phyloP scores from a whole-genome alignment of 1,140 invertebrate genomes.

The Scaptodrosophila lebanonensis region DNA sequence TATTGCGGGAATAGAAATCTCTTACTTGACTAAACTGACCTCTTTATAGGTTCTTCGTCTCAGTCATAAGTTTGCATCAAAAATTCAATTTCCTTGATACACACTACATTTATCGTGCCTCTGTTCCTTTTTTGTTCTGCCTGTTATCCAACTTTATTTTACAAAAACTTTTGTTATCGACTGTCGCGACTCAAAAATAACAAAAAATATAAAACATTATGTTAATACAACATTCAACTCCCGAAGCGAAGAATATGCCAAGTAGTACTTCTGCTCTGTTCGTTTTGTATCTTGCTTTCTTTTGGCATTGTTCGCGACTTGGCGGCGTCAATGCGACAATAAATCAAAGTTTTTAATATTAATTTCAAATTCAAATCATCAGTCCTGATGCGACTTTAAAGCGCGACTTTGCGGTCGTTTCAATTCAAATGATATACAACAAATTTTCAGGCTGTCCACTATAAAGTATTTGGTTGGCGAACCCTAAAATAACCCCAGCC shows the following conservation, averaged over 20 bases:
- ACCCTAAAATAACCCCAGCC: constrained; percentile 59
- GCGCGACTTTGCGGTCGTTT: constrained; percentile 11
- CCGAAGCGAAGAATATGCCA: constrained; percentile 28
- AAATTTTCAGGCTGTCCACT: constrained; percentile 26
- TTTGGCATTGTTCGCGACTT: constrained; percentile 31
- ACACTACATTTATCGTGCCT: background rate
- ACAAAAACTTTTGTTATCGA: constrained; percentile 62
- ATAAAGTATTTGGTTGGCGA: constrained; percentile 37
- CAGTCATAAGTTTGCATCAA: too few relatives aligned
- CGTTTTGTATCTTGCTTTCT: constrained; percentile 13
- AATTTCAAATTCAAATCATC: constrained; percentile 64
- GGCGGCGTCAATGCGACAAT: constrained; percentile 64
- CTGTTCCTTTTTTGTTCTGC: constrained; percentile 20
- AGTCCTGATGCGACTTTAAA: constrained; percentile 53
- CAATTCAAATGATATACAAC: constrained; percentile 53
- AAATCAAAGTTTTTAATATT: constrained; percentile 73
- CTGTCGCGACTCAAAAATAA: constrained; percentile 37
- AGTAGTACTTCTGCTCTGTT: constrained; percentile 11
- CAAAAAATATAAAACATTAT: constrained; percentile 51
- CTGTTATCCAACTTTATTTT: constrained; percentile 48
- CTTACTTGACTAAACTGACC: too few relatives aligned
- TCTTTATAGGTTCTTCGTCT: too few relatives aligned
- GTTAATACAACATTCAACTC: constrained; percentile 60
- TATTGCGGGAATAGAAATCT: too few relatives aligned
- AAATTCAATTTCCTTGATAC: constrained; percentile 2